phyloP scores from a whole-genome alignment of 2,888 invertebrate genomes.

The Heliconius erato region DNA sequence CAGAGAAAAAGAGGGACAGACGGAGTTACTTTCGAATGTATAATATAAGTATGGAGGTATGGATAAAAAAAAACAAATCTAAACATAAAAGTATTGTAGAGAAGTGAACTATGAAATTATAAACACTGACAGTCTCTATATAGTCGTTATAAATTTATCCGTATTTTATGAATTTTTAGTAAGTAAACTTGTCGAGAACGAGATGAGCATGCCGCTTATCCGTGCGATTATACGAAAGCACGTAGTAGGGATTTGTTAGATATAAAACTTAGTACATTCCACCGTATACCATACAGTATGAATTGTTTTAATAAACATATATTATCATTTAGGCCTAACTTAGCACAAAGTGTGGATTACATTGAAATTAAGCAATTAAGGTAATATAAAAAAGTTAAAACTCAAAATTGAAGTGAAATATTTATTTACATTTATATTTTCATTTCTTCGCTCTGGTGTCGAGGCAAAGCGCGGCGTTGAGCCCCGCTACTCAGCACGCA shows the following conservation, averaged over 20 bases:
- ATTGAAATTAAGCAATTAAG: not conserved
- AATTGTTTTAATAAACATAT: constrained; percentile 33
- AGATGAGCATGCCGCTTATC: constrained; percentile 79
- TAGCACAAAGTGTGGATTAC: not conserved
- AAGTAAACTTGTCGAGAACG: constrained; percentile 68
- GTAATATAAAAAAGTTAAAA: too few species aligned
- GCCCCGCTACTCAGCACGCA: too few species aligned
- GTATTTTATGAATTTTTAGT: constrained; percentile 43
- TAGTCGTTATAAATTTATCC: constrained; percentile 32
- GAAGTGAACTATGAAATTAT: not conserved
- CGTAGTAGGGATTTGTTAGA: constrained; percentile 78
- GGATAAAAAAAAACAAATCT: too few species aligned
- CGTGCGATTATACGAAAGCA: constrained; percentile 79
- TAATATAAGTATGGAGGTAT: too few species aligned
- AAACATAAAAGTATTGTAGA: not conserved
- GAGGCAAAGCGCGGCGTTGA: too few species aligned
- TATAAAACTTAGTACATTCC: constrained; percentile 62
- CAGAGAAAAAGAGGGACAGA: too few species aligned
- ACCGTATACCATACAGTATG: constrained; percentile 38
- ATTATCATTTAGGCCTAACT: constrained; percentile 38
- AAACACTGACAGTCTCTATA: not conserved
- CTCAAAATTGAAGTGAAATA: too few species aligned
- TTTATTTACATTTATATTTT: too few species aligned
- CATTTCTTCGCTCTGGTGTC: too few species aligned
- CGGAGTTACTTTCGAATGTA: too few species aligned